Base-by-base conservation (phyloP, 2,797 vertebrate species). In the Pantherophis alleghaniensis region DNA sequence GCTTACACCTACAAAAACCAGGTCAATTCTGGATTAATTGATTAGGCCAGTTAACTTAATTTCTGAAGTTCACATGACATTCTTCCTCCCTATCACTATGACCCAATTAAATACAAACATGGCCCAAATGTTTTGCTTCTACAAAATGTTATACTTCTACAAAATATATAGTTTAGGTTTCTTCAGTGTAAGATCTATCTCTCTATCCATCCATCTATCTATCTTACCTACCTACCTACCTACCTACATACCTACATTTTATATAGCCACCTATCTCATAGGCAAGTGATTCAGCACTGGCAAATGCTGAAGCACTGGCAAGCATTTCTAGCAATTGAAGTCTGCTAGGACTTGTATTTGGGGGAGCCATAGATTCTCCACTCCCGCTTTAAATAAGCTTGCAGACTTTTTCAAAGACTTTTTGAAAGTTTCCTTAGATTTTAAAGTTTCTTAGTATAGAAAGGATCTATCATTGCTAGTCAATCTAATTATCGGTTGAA, bases 401-500 rank as follows among this genome's bases (percentile, higher is more conserved):
- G 83, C 37, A 92, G 91, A 32, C 69, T 95, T 94, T 95, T 95
- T 89, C 83, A 93, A 83, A 94, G 94, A 93, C 92, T 93, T 93
- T 66, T 74, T 37, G 66, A 74, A 74, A 74, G 66, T 74, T 32
- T 37, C n/a, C n/a, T 74, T 37, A 37, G n/a, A 74, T 32, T 74
- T 69, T 74, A 74, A 74, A 69, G 66, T 32, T 37, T 74, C 92
- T 93, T 93, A 91, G 94, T 94, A 93, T 91, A 94, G 94, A 96
- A 94, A 94, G 93, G 94, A 96, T 89, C 10, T 51, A 86, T 28
- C 86, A 59, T 96, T 61, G 0, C 91, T 94, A 91, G 94, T 96
- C 96, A 96, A 95, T 94, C 91, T 88, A 92, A 91, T 51, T 57
- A 60, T 90, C 55, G 93, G 87, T 92, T 93, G 79, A 96, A 92